Base-by-base conservation (phyloP, 2,888 invertebrate genomes). In the Acanthopleura granulata region DNA sequence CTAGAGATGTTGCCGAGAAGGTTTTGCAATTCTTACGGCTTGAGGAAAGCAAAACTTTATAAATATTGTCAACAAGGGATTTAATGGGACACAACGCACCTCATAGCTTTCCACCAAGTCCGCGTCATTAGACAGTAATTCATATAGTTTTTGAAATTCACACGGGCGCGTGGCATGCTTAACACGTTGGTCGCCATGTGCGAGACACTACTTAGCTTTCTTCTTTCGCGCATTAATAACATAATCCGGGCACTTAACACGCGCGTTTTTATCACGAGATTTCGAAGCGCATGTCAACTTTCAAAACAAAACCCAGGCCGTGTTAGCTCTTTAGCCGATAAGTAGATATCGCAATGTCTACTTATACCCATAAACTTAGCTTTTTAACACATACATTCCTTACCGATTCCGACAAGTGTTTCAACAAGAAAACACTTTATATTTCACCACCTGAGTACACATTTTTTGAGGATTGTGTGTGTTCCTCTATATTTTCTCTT, bases 181-280 rank as follows among this genome's bases (percentile, higher is more conserved):
- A 25, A 27, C 66, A 66, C 66, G 66, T 66, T 66, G 29, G 29
- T 27, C 66, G 29, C 18, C 66, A 66, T 66, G 66, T 66, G 66
- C 66, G 12, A n/a, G 57, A 22, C n/a, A 57, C 57, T 57, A 57
- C 57, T 57, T 57, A 57, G 12, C 57, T 57, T 57, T 57, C 40
- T 57, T 22, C 12, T 57, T n/a, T 1, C 22, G 57, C 57, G 57
- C 57, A 57, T 57, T 57, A 57, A 57, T 57, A 57, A 6, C 12
- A 22, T 57, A 57, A 57, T 57, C 57, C 22, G 57, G 22, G n/a
- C n/a, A 57, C 12, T 57, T 57, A 57, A 12, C 57, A 57, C 57
- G 18, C 57, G 40, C 40, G 40, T 40, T 40, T 40, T 40, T 40
- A 40, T 40, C 40, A 40, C 40, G 40, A 40, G 40, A 40, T 40